phyloP scores from a whole-genome alignment of 2,888 invertebrate species.

The Epinotia bilunana region DNA sequence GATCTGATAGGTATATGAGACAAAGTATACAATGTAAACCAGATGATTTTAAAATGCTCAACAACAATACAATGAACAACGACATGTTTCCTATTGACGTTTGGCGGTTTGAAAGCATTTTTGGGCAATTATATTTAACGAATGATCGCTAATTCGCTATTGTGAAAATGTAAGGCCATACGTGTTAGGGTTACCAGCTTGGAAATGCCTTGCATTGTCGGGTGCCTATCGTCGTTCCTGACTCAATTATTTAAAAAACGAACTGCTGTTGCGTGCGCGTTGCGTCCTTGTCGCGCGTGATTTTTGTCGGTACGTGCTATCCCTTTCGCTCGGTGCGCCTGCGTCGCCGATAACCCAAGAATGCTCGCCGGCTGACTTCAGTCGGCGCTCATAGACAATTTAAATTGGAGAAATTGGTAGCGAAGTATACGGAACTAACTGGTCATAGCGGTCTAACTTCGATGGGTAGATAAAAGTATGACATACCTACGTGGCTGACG shows the following conservation, averaged over 20 bases:
- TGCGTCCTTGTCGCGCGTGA: slow-evolving; percentile 68
- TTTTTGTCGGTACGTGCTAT: slow-evolving; percentile 60
- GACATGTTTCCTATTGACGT: no score
- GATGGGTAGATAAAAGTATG: slow-evolving; percentile 40
- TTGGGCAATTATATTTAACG: background rate
- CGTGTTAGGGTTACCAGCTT: slow-evolving; percentile 75
- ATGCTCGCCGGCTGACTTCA: slow-evolving; percentile 83
- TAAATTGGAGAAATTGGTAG: slow-evolving; percentile 83
- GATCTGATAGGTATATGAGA: no score
- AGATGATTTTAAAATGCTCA: no score
- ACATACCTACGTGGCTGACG: slow-evolving; percentile 23
- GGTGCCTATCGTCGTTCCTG: slow-evolving; percentile 81
- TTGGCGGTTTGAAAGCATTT: no score
- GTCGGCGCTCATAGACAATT: slow-evolving; percentile 82
- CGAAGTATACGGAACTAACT: slow-evolving; percentile 55
- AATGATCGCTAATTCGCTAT: background rate
- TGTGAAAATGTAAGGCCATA: slow-evolving; percentile 74
- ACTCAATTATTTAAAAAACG: slow-evolving; percentile 83
- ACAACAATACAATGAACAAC: no score
- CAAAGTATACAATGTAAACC: no score
- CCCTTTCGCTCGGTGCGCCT: slow-evolving; percentile 67
- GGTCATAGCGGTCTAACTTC: slow-evolving; percentile 65
- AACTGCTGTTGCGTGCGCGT: slow-evolving; percentile 66
- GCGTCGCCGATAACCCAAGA: slow-evolving; percentile 79
- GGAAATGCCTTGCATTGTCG: slow-evolving; percentile 77